phyloP scores from a whole-genome alignment of 1,140 invertebrate genomes.

The Antheraea mylitta region DNA sequence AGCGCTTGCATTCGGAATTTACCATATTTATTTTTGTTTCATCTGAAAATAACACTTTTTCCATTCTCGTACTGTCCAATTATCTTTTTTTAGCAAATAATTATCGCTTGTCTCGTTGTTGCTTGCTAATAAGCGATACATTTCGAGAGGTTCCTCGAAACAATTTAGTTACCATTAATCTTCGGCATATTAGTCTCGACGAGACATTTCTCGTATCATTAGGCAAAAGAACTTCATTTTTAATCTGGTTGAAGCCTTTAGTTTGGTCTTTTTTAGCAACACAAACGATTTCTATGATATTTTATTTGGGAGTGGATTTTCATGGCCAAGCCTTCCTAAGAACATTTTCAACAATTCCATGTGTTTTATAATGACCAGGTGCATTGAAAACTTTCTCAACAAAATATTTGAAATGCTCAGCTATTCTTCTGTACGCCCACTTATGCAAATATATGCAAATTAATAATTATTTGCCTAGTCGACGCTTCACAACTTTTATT shows the following conservation, averaged over 20 bases:
- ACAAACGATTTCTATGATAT: background rate
- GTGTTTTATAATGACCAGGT: no score
- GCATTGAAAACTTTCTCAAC: background rate
- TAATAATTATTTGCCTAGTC: background rate
- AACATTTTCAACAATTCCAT: no score
- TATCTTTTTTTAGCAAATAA: conserved; percentile 1
- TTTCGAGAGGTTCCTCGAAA: background rate
- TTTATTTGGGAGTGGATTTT: background rate
- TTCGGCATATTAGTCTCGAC: conserved; percentile 5
- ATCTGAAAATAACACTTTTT: conserved; percentile 1
- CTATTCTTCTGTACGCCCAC: conserved; percentile 7
- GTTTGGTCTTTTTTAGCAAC: conserved; percentile 1
- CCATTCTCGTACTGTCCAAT: conserved; percentile 5
- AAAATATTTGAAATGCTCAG: background rate
- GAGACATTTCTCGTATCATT: background rate
- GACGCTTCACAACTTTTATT: no score
- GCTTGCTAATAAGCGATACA: background rate
- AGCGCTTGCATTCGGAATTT: conserved; percentile 3
- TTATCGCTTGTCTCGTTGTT: background rate
- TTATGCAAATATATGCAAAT: conserved; percentile 2
- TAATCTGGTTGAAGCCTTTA: conserved; percentile 8
- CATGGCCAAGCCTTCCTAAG: background rate
- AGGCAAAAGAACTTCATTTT: conserved; percentile 2
- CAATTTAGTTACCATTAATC: conserved; percentile 4
- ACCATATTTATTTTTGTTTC: conserved; percentile 9